A percentile compares a stretch with the other conserved stretches of the same genome.
Conservation (phyloP, 92 coral and sea anemone species). For the Epizoanthus illoricatus region DNA sequence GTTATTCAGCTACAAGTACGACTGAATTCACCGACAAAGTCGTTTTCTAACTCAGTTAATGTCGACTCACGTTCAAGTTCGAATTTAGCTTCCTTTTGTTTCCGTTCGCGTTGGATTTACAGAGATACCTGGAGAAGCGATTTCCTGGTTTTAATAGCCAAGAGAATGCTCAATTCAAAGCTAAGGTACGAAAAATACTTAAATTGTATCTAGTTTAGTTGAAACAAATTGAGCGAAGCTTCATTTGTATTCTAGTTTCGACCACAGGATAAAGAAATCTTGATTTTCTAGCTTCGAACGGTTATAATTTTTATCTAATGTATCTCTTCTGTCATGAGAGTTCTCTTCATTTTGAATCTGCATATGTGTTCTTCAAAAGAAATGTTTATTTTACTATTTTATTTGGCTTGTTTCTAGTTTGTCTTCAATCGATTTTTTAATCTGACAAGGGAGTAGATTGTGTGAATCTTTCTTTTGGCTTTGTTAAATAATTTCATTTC, state of each 20-base stretch:
- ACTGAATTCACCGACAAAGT: too few relatives aligned
- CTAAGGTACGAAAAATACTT: not conserved
- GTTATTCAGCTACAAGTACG: too few relatives aligned
- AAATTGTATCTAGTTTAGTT: too few relatives aligned
- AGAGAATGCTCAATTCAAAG: not conserved
- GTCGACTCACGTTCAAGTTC: too few relatives aligned
- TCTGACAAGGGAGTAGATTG: conserved; percentile 7
- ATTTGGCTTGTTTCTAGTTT: not conserved
- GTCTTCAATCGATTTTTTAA: conserved; percentile 16
- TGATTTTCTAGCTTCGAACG: not conserved
- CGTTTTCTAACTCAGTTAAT: too few relatives aligned
- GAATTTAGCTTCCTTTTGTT: too few relatives aligned
- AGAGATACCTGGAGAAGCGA: too few relatives aligned
- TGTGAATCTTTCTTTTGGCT: conserved; percentile 2
- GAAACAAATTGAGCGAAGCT: not conserved
- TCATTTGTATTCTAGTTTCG: not conserved
- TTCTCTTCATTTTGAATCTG: not conserved
- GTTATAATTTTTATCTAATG: not conserved
- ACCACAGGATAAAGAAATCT: not conserved
- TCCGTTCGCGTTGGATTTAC: too few relatives aligned
- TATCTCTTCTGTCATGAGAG: not conserved
- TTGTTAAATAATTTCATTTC: conserved; percentile 30
- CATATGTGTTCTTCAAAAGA: not conserved
- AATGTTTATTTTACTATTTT: conserved; percentile 14
- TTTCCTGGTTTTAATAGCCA: not conserved